A percentile compares a stretch with the other conserved stretches of the same genome.
phyloP scores from a whole-genome alignment of 2,888 invertebrate genomes.

The Itoplectis maculator region DNA sequence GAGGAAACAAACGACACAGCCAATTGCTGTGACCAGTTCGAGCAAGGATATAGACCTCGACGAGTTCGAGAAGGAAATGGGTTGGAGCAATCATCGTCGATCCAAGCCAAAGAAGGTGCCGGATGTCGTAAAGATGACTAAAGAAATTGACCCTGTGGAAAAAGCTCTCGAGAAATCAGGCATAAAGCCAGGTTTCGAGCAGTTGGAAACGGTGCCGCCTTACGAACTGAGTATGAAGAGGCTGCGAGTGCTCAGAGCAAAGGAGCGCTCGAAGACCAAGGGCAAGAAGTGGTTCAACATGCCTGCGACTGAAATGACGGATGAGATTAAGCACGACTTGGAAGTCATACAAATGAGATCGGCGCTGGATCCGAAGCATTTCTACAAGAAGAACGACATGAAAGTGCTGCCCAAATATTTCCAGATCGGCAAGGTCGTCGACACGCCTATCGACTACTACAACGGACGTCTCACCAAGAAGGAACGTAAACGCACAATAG shows the following conservation, averaged over 20 bases:
- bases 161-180: slow-evolving; percentile 88
- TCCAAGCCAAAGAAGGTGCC: slow-evolving; percentile 76
- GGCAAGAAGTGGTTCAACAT: slow-evolving; percentile 96
- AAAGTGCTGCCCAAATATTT: slow-evolving; percentile 96
- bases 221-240: slow-evolving; percentile 87
- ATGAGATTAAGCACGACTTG: slow-evolving; percentile 94
- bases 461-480: slow-evolving; percentile 93
- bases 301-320: slow-evolving; percentile 94
- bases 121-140: slow-evolving; percentile 83
- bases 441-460: slow-evolving; percentile 95
- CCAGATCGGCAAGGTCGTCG: slow-evolving; percentile 92
- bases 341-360: slow-evolving; percentile 97
- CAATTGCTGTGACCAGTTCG: slow-evolving; percentile 34
- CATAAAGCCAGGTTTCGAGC: slow-evolving; percentile 89
- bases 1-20: slow-evolving; percentile 10
- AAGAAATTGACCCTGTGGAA: slow-evolving; percentile 79
- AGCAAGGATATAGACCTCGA: slow-evolving; percentile 78
- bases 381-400: slow-evolving; percentile 97
- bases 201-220: slow-evolving; percentile 87
- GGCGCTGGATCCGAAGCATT: slow-evolving; percentile 95
- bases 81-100: slow-evolving; percentile 73
- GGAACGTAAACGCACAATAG: slow-evolving; percentile 94
- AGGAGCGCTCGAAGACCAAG: slow-evolving; percentile 91
- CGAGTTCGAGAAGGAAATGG: slow-evolving; percentile 83
- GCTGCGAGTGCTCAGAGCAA: slow-evolving; percentile 87